Percentiles rank a stretch among this genome's conserved stretches.
phyloP scores from a whole-genome alignment of 2,888 invertebrate genomes.

The Leptogaster cylindrica region DNA sequence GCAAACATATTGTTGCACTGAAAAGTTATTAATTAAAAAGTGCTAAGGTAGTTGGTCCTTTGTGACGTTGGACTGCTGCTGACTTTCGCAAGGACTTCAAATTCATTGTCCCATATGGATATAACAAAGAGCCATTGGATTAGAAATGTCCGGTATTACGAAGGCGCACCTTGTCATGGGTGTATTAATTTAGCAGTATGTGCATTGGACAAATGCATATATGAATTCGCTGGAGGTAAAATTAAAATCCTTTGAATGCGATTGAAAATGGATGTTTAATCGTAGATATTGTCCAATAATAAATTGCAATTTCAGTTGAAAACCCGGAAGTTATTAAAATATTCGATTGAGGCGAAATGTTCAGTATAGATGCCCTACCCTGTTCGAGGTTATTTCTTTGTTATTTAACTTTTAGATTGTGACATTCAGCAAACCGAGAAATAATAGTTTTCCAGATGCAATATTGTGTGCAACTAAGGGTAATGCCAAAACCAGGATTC shows the following conservation, averaged over 20 bases:
- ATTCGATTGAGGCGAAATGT: no score
- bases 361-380: no score
- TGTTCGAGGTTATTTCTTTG: no score
- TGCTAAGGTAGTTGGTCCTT: slow-evolving; percentile 10
- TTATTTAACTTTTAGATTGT: no score
- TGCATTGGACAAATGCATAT: neutral
- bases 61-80: neutral
- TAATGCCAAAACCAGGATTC: no score
- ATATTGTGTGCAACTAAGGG: no score
- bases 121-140: slow-evolving; percentile 25
- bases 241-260: slow-evolving; percentile 15
- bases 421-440: no score
- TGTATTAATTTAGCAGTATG: slow-evolving; percentile 31
- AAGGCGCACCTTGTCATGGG: slow-evolving; percentile 8
- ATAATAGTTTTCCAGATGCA: no score
- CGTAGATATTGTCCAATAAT: no score
- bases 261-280: no score
- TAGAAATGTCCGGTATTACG: slow-evolving; percentile 37
- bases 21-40: slow-evolving; percentile 29
- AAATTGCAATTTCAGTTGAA: no score
- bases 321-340: no score
- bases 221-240: neutral
- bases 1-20: neutral
- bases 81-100: neutral
- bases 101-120: neutral